Evolutionary conservation across 2,888 invertebrate genomes (phyloP).

Genomic region (Nesidiocoris tenuis): DNA sequence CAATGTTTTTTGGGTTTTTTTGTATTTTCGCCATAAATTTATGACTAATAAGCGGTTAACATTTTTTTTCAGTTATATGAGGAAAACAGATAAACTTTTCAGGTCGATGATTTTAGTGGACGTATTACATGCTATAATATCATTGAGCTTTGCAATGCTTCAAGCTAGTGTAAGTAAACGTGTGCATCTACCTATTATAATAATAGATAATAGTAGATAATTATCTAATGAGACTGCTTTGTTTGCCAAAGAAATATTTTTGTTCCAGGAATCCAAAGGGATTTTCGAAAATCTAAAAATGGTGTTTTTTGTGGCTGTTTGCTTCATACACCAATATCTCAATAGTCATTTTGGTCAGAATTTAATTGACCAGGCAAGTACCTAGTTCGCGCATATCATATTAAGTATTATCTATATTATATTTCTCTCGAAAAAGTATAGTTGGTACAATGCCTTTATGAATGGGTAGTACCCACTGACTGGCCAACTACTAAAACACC

Average conservation of each 20-base stretch:
- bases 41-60: too few relatives aligned
- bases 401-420: too few relatives aligned
- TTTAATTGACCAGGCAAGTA: conserved; percentile 45
- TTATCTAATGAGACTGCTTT: not conserved
- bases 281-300: conserved; percentile 44
- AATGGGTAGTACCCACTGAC: too few relatives aligned
- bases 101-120: conserved; percentile 44
- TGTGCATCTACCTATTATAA: not conserved
- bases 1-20: not conserved
- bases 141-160: conserved; percentile 42
- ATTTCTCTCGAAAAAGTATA: too few relatives aligned
- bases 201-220: not conserved
- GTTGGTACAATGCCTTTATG: too few relatives aligned
- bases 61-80: conserved; percentile 41
- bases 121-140: conserved; percentile 45
- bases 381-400: not conserved
- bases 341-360: conserved; percentile 47
- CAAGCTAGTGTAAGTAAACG: conserved; percentile 29
- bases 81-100: conserved; percentile 40
- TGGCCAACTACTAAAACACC: not conserved
- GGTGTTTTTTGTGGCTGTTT: conserved; percentile 42
- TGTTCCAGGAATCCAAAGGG: conserved; percentile 47
- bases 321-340: conserved; percentile 47
- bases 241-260: not conserved
- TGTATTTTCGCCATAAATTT: too few relatives aligned